Evolutionary conservation across 2,797 vertebrate genomes (phyloP), one percentile per base, ranked within the genome.

Genomic region (Neosilurus mollespiculum): DNA sequence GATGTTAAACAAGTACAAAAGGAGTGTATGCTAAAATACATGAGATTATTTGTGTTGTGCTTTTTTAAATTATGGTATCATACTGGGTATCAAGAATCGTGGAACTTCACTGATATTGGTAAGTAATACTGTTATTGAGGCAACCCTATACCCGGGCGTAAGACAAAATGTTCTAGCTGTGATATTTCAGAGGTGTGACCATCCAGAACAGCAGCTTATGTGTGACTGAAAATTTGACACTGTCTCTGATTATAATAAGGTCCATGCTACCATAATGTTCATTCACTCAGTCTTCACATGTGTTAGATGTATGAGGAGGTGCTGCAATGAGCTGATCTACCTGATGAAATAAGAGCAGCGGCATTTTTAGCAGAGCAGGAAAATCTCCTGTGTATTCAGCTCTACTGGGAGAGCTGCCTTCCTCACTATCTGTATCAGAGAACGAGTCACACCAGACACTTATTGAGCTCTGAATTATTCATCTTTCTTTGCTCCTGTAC

Each of bases 391-490:
- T 95, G 96, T 95, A 96, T 97, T 97, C 96, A 96, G 96, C 96
- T 96, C 96, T 96, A 95, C 95, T 96, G 97, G 96, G 97, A 99
- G 92, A 92, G 91, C 89, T 91, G 91, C 94, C 93, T 95, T 96
- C 94, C 95, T 94, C 96, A 92, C 94, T 93, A 94, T 95, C 93
- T 95, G 94, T 88, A 95, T 96, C 97, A 96, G 94, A 96, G 96
- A 91, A 94, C 94, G 34, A 85, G 65, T 62, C 93, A 92, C 91
- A 91, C 90, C 93, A 92, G 94, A 94, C 95, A 96, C 94, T 96
- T 95, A 94, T 89, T 91, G 93, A 95, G 93, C 93, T 95, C 94
- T 98, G 97, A 98, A 99, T 98, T 97, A 99, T 99, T 98, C 96
- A 97, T 97, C 93, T 94, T 73, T 73, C 65, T 78, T 71, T 81